phyloP scores from a whole-genome alignment of 2,888 invertebrate genomes.

The Lithophane socia region DNA sequence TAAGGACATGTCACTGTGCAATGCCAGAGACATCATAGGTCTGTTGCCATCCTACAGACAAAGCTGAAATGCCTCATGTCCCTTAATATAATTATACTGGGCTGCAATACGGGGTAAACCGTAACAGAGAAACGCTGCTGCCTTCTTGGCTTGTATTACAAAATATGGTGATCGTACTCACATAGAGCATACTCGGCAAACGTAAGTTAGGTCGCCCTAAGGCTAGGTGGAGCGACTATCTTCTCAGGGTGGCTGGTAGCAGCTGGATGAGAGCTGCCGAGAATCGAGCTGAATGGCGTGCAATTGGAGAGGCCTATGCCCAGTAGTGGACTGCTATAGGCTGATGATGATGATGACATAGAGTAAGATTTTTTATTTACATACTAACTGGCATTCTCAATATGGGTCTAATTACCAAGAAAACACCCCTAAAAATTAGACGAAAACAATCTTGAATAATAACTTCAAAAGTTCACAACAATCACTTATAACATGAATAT shows the following conservation, averaged over 20 bases:
- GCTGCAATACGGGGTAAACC: background rate
- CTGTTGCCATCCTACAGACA: background rate
- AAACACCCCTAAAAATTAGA: background rate
- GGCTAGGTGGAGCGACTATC: too few species aligned
- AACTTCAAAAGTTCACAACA: constrained; percentile 44
- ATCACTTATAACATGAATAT: constrained; percentile 57
- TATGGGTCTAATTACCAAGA: background rate
- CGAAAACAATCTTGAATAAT: constrained; percentile 41
- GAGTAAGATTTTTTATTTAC: background rate
- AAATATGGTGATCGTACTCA: background rate
- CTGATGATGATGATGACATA: background rate
- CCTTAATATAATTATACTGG: background rate
- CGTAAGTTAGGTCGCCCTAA: too few species aligned
- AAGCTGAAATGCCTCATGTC: background rate
- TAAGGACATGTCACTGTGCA: background rate
- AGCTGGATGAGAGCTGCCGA: too few species aligned
- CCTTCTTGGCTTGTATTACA: background rate
- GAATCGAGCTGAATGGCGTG: too few species aligned
- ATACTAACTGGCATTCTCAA: background rate
- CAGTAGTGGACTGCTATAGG: too few species aligned
- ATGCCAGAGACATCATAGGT: background rate
- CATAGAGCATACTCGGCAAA: background rate
- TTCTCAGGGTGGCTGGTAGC: too few species aligned
- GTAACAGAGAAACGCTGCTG: background rate
- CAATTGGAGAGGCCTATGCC: too few species aligned